A percentile compares a stretch with the other conserved stretches of the same genome.
Evolutionary conservation across 1,140 invertebrate species (phyloP).

Genomic region (Frieseomelitta varia): DNA sequence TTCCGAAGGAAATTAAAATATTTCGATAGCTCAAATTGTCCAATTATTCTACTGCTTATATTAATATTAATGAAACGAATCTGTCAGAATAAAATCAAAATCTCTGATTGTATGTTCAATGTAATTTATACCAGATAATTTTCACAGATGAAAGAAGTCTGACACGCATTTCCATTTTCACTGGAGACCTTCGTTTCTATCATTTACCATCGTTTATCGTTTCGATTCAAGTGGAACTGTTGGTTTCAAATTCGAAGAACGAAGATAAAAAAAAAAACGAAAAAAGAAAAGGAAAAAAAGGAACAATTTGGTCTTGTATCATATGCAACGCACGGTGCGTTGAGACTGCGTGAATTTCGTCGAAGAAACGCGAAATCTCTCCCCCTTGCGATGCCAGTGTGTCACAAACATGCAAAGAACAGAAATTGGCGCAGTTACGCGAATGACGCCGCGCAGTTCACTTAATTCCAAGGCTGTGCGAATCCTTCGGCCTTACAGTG

Average conservation of each 20-base stretch:
- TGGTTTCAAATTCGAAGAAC: not conserved
- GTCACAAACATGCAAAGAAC: conserved; percentile 6
- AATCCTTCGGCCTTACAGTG: not conserved
- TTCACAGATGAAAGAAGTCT: too few species aligned
- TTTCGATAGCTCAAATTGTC: too few species aligned
- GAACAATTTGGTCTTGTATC: not conserved
- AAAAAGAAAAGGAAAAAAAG: not conserved
- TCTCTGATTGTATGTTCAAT: too few species aligned
- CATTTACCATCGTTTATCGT: not conserved
- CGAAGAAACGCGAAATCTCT: not conserved
- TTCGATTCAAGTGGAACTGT: not conserved
- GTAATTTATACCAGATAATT: too few species aligned
- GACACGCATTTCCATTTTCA: too few species aligned
- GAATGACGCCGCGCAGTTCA: not conserved
- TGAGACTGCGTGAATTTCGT: not conserved
- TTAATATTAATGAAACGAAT: too few species aligned
- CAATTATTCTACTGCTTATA: too few species aligned
- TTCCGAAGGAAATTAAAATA: too few species aligned
- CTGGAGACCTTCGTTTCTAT: not conserved
- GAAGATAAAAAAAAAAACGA: not conserved
- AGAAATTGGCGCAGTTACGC: conserved; percentile 16
- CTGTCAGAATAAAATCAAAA: too few species aligned
- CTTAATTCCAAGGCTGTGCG: conserved; percentile 31
- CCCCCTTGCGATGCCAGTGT: not conserved
- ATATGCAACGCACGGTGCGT: not conserved